Percentiles rank a stretch among this genome's conserved stretches.
Evolutionary conservation across 2,113 vertebrate species (phyloP).

Genomic region (Lepidothrix coronata): DNA sequence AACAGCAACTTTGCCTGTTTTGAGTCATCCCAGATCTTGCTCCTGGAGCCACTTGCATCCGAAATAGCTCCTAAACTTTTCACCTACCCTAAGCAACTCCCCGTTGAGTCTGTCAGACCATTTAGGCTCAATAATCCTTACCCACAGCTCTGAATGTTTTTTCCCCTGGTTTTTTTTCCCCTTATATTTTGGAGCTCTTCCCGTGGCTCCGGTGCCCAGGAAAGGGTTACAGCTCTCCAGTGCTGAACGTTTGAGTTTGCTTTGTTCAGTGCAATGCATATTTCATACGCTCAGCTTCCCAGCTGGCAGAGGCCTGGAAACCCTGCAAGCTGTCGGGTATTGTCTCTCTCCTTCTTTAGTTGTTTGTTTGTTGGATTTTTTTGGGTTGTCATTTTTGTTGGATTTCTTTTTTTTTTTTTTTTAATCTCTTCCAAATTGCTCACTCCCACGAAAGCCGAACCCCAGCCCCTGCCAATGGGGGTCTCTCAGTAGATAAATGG

Average conservation of each 20-base stretch:
- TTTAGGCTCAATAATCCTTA: neutral
- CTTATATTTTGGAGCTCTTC: neutral
- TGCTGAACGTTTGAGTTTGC: neutral
- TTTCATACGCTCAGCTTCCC: constrained; percentile 62
- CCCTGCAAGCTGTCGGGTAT: constrained; percentile 41
- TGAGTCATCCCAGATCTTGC: neutral
- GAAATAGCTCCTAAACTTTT: neutral
- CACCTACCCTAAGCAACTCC: neutral
- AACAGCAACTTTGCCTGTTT: neutral
- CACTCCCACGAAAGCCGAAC: neutral
- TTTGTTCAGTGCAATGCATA: constrained; percentile 57
- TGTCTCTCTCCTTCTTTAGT: constrained; percentile 54
- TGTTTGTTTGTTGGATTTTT: constrained; percentile 55
- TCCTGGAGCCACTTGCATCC: rapidly evolving
- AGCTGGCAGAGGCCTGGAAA: constrained; percentile 62
- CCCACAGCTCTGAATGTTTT: rapidly evolving
- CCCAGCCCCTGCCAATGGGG: constrained; percentile 11
- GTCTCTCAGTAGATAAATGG: constrained; percentile 24
- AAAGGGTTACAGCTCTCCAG: constrained; percentile 44
- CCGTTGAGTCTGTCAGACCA: rapidly evolving
- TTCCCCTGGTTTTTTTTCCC: neutral
- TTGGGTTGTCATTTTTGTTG: constrained; percentile 29
- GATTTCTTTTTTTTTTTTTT: neutral
- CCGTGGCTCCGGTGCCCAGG: neutral
- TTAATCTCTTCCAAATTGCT: constrained; percentile 6